These are phyloP conservation scores for Himantopus leucocephalus DNA, from an alignment of 2,113 vertebrate species.

Conservation along the genomic window DNA sequence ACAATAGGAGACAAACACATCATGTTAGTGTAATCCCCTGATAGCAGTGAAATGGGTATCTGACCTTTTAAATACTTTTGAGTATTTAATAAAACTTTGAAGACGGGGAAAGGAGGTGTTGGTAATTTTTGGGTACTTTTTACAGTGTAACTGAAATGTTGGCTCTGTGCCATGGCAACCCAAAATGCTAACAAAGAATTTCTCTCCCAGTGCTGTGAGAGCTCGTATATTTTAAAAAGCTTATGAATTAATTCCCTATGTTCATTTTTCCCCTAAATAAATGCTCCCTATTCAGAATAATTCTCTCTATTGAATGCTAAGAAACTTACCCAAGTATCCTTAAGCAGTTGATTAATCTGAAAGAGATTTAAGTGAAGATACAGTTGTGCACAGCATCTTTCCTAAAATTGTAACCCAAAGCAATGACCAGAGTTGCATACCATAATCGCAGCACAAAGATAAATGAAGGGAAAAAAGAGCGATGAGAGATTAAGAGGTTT, in stretches of 20 bases:
- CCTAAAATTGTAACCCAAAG: not conserved
- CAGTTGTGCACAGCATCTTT: not conserved
- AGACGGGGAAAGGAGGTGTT: slow-evolving; percentile 9
- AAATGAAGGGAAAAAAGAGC: not conserved
- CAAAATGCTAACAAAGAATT: slow-evolving; percentile 33
- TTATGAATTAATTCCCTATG: not conserved
- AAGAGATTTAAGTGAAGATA: not conserved
- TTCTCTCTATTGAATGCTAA: not conserved
- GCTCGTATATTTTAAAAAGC: not conserved
- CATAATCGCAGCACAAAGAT: not conserved
- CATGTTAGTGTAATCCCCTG: slow-evolving; percentile 79
- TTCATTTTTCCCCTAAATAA: not conserved
- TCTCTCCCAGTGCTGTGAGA: not conserved
- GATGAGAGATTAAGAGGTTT: not conserved
- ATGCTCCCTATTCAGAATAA: not conserved
- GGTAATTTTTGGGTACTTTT: slow-evolving; percentile 71
- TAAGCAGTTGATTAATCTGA: not conserved
- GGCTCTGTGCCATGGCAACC: not conserved
- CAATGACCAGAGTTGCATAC: not conserved
- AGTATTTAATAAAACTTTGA: slow-evolving; percentile 77
- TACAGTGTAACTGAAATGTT: slow-evolving; percentile 38
- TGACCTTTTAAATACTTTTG: slow-evolving; percentile 75
- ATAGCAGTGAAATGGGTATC: slow-evolving; percentile 66
- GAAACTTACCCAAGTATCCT: not conserved
- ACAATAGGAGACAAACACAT: slow-evolving; percentile 79